A percentile compares a stretch with the other conserved stretches of the same genome.
These are phyloP conservation scores for Micronycteris hirsuta DNA, from an alignment of 2,113 vertebrate genomes.

Conservation along the genomic window DNA sequence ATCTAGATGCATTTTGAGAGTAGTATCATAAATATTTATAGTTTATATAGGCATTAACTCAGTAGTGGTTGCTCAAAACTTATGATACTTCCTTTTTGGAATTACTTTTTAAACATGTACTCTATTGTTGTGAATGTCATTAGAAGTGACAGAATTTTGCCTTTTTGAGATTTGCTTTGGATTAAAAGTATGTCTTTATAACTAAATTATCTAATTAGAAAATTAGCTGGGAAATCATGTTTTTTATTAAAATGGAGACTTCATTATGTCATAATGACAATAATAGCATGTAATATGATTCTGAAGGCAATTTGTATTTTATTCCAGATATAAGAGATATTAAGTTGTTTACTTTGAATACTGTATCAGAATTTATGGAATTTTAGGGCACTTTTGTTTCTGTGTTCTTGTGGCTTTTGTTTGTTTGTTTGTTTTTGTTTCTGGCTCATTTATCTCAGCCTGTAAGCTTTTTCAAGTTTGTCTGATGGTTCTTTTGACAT, in stretches of 20 bases:
- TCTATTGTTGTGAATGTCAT: neutral
- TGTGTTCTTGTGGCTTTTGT: neutral
- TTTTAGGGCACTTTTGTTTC: neutral
- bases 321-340: neutral
- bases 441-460: neutral
- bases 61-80: neutral
- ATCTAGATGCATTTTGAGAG: neutral
- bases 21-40: neutral
- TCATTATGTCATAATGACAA: neutral
- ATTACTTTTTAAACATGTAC: neutral
- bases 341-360: neutral
- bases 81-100: neutral
- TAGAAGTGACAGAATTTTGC: slow-evolving; percentile 17
- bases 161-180: slow-evolving; percentile 47
- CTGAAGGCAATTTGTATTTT: slow-evolving; percentile 32
- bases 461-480: neutral
- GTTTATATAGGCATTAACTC: neutral
- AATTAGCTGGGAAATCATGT: slow-evolving; percentile 23
- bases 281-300: neutral
- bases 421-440: slow-evolving; percentile 28
- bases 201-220: slow-evolving; percentile 28
- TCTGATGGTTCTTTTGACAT: neutral
- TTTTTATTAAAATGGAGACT: slow-evolving; percentile 21
- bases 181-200: slow-evolving; percentile 16
- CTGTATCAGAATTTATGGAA: neutral